Evolutionary conservation across 2,113 vertebrate genomes (phyloP), one percentile per base, ranked within the genome.

Genomic region (Strix uralensis): DNA sequence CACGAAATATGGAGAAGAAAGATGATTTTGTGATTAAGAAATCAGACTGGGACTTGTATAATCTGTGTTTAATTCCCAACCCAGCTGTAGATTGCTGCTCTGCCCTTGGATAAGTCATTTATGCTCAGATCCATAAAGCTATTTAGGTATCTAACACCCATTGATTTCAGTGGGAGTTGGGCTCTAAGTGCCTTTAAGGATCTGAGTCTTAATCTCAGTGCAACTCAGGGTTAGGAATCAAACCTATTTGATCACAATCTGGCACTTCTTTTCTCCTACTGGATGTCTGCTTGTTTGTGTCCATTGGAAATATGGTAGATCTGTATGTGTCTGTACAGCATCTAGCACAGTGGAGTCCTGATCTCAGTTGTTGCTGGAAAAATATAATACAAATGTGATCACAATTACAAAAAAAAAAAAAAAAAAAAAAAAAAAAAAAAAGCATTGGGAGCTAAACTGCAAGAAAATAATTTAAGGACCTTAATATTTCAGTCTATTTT

Each of bases 61-160:
- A 96, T 92, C 79, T 95, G 71, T 93, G 51, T 93, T 92, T 93
- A 93, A 91, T 93, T 96, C 92, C 88, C 92, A 93, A 25, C 38
- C 38, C 67, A 80, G 88, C 36, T 88, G 87, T 88, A 93, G 93
- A 78, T 73, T 92, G 88, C 54, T 73, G 46, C 40, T 88, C 44
- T 96, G 92, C 38, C 90, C 93, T 96, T 93, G 79, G 79, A 83
- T 88, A 93, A 92, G 90, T 96, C 89, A 92, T 90, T 96, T 95
- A 86, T 77, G 57, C 54, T 90, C 6, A 11, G 85, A 95, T 94
- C 92, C 92, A 96, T 96, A 96, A 95, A 96, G 62, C 90, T 95
- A 90, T 97, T 95, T 94, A 94, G 62, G 71, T 86, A 91, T 86
- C 87, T 95, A 94, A 93, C 71, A 77, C 79, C 74, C 94, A 93